These are phyloP conservation scores for Manacus vitellinus DNA, from an alignment of 2,113 vertebrate species.

Conservation along the genomic window DNA sequence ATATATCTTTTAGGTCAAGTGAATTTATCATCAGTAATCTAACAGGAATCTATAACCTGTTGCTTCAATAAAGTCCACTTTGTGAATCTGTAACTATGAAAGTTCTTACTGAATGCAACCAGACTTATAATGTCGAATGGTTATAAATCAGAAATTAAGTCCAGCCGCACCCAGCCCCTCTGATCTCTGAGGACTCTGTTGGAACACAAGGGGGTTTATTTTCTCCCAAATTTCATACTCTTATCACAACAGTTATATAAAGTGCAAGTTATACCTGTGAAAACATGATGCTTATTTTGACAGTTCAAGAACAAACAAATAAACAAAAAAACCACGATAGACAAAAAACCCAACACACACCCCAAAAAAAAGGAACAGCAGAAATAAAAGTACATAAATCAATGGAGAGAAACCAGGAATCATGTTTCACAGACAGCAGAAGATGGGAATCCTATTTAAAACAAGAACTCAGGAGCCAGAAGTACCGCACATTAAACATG, in stretches of 20 bases:
- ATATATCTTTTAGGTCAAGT: not conserved
- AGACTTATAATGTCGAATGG: not conserved
- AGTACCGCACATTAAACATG: not conserved
- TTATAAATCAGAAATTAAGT: not conserved
- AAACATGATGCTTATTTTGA: not conserved
- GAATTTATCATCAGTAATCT: not conserved
- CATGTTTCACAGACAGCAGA: not conserved
- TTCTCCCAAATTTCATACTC: not conserved
- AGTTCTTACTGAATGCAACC: not conserved
- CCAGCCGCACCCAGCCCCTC: rapidly evolving
- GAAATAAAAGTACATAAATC: not conserved
- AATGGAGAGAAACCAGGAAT: not conserved
- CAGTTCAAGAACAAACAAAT: not conserved
- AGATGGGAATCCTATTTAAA: not conserved
- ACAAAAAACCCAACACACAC: not conserved
- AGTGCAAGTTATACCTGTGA: not conserved
- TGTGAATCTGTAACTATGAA: not conserved
- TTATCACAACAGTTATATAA: not conserved
- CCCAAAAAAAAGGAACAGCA: not conserved
- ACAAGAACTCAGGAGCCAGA: not conserved
- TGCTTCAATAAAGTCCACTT: not conserved
- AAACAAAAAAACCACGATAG: not conserved
- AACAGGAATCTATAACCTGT: not conserved
- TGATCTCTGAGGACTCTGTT: not conserved
- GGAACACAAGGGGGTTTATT: not conserved